Conservation (phyloP, 2,113 vertebrate species). For the Pelobates fuscus region DNA sequence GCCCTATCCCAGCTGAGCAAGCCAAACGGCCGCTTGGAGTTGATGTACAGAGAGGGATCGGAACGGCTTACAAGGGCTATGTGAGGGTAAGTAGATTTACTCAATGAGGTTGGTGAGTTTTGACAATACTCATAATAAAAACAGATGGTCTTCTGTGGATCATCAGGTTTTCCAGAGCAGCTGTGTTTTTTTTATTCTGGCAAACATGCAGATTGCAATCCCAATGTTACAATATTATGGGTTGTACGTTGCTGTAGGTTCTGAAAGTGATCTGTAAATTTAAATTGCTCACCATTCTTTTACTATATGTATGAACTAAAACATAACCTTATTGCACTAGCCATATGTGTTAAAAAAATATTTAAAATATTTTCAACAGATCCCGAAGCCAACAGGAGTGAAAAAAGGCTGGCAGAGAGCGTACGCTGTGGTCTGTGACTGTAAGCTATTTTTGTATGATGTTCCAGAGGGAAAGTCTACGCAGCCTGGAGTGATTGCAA, state of each 20-base stretch:
- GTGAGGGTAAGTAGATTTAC: conserved; percentile 80
- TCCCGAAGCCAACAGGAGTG: conserved; percentile 95
- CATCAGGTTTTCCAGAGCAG: too few species aligned
- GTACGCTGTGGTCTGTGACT: conserved; percentile 92
- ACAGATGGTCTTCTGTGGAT: too few species aligned
- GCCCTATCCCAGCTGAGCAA: conserved; percentile 93
- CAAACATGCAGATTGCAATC: too few species aligned
- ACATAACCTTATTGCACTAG: too few species aligned
- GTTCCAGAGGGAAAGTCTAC: conserved; percentile 91
- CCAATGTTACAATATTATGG: too few species aligned
- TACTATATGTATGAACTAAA: too few species aligned
- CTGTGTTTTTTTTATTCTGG: too few species aligned
- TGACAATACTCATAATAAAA: too few species aligned
- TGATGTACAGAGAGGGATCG: conserved; percentile 94
- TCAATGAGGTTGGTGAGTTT: too few species aligned
- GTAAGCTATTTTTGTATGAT: conserved; percentile 93
- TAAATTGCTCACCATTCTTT: too few species aligned
- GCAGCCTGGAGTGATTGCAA: conserved; percentile 85
- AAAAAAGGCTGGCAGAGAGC: conserved; percentile 97
- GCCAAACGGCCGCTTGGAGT: conserved; percentile 92
- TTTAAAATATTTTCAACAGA: conserved; percentile 62
- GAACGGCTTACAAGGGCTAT: conserved; percentile 94
- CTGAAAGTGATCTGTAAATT: too few species aligned
- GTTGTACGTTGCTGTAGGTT: too few species aligned
- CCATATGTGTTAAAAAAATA: neutral